Conservation (phyloP, 2,888 invertebrate genomes). For the Ischnus inquisitorius region DNA sequence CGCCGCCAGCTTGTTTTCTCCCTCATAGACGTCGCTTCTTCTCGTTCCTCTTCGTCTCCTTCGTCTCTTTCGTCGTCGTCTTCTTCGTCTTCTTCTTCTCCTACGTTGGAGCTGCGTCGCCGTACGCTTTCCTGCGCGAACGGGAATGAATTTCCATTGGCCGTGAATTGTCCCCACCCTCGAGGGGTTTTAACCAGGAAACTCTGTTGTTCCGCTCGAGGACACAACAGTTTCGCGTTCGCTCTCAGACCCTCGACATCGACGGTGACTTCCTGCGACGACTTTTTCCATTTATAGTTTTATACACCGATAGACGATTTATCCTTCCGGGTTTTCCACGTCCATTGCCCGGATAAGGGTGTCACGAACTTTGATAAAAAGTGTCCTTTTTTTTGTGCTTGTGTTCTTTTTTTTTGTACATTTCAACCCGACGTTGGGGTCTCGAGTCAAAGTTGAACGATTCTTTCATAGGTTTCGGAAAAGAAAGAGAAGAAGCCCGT, state of each 20-base stretch:
- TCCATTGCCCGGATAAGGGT: neutral
- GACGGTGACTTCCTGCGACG: neutral
- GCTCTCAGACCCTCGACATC: constrained; percentile 64
- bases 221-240: constrained; percentile 70
- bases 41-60: neutral
- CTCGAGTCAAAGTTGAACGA: constrained; percentile 74
- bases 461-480: constrained; percentile 74
- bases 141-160: constrained; percentile 59
- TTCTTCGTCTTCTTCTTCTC: neutral
- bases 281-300: neutral
- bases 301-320: neutral
- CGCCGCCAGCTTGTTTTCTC: constrained; percentile 45
- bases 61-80: neutral
- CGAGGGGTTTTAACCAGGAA: constrained; percentile 30
- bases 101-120: constrained; percentile 18
- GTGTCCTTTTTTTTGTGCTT: neutral
- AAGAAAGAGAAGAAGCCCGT: constrained; percentile 62
- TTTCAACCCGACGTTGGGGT: constrained; percentile 9
- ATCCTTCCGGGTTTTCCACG: neutral
- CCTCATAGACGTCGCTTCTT: constrained; percentile 62
- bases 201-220: constrained; percentile 26
- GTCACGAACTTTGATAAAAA: neutral
- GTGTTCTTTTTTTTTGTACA: neutral
- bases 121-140: constrained; percentile 46
- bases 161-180: constrained; percentile 55